These are phyloP conservation scores for Palythoa caribaeorum DNA, from an alignment of 92 coral and sea anemone genomes.

Conservation along the genomic window DNA sequence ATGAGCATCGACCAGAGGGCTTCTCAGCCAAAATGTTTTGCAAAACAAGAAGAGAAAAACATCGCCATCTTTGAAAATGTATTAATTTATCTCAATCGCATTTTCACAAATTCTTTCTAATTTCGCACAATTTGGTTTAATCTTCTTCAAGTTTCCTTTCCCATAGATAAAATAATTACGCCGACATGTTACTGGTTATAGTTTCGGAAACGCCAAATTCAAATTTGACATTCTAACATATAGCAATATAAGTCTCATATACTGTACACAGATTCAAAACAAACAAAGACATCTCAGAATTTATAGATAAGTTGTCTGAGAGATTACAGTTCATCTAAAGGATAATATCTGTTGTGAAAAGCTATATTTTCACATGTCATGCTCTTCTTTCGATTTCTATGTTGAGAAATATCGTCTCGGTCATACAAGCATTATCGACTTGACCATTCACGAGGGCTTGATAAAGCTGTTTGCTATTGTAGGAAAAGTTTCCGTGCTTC, in stretches of 20 bases:
- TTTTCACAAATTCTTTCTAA: not conserved
- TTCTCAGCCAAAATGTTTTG: not conserved
- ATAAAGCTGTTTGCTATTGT: not conserved
- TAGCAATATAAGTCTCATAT: not conserved
- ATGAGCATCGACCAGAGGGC: constrained; percentile 13
- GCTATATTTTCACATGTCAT: not conserved
- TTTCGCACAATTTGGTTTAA: not conserved
- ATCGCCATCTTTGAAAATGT: constrained; percentile 9
- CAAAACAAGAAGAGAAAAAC: not conserved
- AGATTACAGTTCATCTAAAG: not conserved
- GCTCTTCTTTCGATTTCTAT: not conserved
- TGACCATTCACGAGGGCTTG: not conserved
- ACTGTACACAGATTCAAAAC: constrained; percentile 20
- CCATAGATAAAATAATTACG: not conserved
- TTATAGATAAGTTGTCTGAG: not conserved
- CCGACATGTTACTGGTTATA: not conserved
- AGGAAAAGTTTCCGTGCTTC: not conserved
- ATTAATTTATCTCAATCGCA: not conserved
- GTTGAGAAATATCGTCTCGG: not conserved
- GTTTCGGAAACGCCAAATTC: not conserved
- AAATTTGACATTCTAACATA: not conserved
- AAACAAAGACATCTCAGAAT: not conserved
- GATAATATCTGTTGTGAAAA: constrained; percentile 34
- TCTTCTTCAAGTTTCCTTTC: not conserved
- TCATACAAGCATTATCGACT: not conserved